phyloP scores from a whole-genome alignment of 1,140 invertebrate species.

The Leptinotarsa defecta region DNA sequence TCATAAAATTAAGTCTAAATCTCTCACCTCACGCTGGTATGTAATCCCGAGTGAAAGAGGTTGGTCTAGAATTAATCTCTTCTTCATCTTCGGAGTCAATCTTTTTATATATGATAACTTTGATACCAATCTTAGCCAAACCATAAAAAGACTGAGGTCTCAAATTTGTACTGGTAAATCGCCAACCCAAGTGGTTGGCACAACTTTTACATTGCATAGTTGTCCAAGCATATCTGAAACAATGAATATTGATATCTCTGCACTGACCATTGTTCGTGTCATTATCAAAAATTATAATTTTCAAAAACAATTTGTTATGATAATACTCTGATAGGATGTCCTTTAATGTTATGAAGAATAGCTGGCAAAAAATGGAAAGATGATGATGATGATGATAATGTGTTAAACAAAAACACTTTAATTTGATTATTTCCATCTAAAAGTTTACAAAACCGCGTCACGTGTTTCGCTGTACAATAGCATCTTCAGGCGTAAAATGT shows the following conservation, averaged over 20 bases:
- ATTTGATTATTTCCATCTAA: too few species aligned
- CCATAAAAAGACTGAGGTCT: slow-evolving; percentile 75
- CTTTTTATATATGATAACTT: slow-evolving; percentile 35
- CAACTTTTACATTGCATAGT: slow-evolving; percentile 73
- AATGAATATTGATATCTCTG: background rate
- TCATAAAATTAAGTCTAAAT: background rate
- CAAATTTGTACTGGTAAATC: slow-evolving; percentile 70
- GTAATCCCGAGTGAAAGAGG: slow-evolving; percentile 3
- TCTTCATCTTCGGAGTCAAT: background rate
- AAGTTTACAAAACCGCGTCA: too few species aligned
- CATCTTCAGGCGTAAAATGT: too few species aligned
- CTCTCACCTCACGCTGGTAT: background rate
- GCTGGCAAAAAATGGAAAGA: too few species aligned
- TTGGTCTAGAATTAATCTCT: background rate
- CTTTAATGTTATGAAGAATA: too few species aligned
- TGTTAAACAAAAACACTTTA: too few species aligned
- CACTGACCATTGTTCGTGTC: too few species aligned
- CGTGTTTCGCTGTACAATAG: too few species aligned
- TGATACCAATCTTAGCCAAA: slow-evolving; percentile 59
- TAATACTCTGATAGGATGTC: too few species aligned
- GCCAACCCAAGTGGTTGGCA: slow-evolving; percentile 76
- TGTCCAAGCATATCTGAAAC: slow-evolving; percentile 76
- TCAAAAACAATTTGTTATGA: too few species aligned
- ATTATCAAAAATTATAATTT: too few species aligned
- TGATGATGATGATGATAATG: too few species aligned